Evolutionary conservation across 2,888 invertebrate genomes (phyloP), one percentile per base, ranked within the genome.

Genomic region (Hydropsyche betteni): DNA sequence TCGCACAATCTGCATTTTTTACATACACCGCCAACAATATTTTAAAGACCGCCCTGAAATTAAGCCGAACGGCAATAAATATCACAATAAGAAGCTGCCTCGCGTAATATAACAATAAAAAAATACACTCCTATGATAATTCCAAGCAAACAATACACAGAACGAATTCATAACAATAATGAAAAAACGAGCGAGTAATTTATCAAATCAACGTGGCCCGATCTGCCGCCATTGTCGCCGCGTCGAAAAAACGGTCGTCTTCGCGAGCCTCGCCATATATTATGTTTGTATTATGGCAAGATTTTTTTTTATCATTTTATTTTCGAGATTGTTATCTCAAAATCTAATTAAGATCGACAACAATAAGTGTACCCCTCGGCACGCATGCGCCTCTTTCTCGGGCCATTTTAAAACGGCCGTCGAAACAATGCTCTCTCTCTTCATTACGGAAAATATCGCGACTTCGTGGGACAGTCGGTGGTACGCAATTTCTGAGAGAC

Each of bases 301-400:
- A 10, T 55, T 33, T 64, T 64, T 64, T 64, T 36, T 12, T 64
- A 64, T 64, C 64, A 36, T 64, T 64, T 33, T 64, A 34, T 16
- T 14, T n/a, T 55, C n/a, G 14, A 58, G 72, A 72, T 72, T 14
- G 14, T 16, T 72, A 72, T 72, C 72, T 24, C 14, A 44, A 58
- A 58, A 72, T 72, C 50, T 72, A 72, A 72, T 72, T 72, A 72
- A 36, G 70, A 70, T 53, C 53, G 44, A 44, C 44, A 51, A 70
- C 52, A 51, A 70, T 53, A 53, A 70, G 53, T 64, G 64, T 64
- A 64, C 64, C 52, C 52, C 70, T 72, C 72, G 58, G 58, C 72
- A 58, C 72, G 58, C 58, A 58, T 58, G 72, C 14, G 38, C 55
- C 36, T 36, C 64, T 55, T 33, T 61, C 50, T 72, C 51, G 14